Conservation (phyloP, 1,140 invertebrate genomes). For the Nomia melanderi region DNA sequence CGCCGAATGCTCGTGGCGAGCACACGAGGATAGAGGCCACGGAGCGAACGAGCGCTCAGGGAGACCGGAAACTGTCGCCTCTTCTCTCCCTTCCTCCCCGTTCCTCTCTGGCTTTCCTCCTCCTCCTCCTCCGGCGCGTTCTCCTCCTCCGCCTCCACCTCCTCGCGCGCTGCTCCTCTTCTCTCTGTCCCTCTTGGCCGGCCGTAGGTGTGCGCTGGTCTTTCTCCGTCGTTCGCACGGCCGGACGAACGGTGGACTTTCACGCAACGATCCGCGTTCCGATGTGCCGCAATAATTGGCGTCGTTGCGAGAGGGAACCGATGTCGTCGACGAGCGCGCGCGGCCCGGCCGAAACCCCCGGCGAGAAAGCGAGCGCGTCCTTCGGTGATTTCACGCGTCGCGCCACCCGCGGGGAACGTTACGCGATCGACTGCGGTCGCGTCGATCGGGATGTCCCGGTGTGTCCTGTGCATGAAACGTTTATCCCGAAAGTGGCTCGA, state of each 20-base stretch:
- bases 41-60: constrained; percentile 39
- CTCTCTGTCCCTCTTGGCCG: constrained; percentile 44
- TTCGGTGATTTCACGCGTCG: constrained; percentile 44
- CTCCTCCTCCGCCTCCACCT: background rate
- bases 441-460: too few relatives aligned
- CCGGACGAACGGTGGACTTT: constrained; percentile 63
- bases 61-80: constrained; percentile 61
- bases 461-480: too few relatives aligned
- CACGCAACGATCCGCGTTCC: constrained; percentile 68
- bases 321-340: constrained; percentile 41
- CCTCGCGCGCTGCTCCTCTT: too few relatives aligned
- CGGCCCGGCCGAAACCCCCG: constrained; percentile 41
- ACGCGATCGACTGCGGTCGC: too few relatives aligned
- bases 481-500: too few relatives aligned
- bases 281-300: constrained; percentile 68
- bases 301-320: constrained; percentile 69
- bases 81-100: constrained; percentile 18
- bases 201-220: background rate
- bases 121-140: background rate
- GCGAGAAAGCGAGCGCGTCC: constrained; percentile 48
- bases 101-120: background rate
- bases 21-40: background rate
- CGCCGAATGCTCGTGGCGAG: constrained; percentile 16
- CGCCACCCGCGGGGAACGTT: background rate
- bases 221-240: constrained; percentile 36